phyloP scores from a whole-genome alignment of 2,113 vertebrate species.

The Hippotragus niger region DNA sequence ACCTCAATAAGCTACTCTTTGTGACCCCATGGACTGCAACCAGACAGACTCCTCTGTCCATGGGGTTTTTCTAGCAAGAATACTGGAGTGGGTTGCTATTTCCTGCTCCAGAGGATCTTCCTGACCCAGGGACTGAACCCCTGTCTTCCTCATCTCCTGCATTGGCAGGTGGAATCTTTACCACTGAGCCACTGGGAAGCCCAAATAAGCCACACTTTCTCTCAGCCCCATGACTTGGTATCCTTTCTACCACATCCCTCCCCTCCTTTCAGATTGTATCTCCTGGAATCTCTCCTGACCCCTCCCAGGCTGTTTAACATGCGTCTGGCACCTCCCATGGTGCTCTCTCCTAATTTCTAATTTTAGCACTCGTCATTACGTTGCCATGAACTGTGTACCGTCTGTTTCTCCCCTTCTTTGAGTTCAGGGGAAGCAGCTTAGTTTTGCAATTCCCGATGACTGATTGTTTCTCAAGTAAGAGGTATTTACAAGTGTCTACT shows the following conservation, averaged over 20 bases:
- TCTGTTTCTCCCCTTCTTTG: background rate
- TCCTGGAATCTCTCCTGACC: background rate
- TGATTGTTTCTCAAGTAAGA: background rate
- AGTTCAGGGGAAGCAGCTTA: background rate
- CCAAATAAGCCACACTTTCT: background rate
- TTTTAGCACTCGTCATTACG: background rate
- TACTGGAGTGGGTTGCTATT: background rate
- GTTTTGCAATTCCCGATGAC: background rate
- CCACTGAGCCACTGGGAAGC: background rate
- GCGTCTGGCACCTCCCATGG: fast-evolving
- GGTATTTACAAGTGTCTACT: background rate
- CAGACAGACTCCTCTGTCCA: background rate
- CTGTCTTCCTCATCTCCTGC: background rate
- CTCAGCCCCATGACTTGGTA: background rate
- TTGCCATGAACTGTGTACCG: background rate
- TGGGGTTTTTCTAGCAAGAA: background rate
- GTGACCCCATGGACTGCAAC: background rate
- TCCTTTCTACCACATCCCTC: background rate
- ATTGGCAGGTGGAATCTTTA: background rate
- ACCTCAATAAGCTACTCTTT: background rate
- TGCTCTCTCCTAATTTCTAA: background rate
- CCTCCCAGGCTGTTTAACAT: background rate
- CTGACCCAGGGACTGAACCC: background rate
- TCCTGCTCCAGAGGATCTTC: background rate
- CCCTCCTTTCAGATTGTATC: background rate